phyloP scores from a whole-genome alignment of 2,113 vertebrate genomes.

The Corythornis madagascariensis region DNA sequence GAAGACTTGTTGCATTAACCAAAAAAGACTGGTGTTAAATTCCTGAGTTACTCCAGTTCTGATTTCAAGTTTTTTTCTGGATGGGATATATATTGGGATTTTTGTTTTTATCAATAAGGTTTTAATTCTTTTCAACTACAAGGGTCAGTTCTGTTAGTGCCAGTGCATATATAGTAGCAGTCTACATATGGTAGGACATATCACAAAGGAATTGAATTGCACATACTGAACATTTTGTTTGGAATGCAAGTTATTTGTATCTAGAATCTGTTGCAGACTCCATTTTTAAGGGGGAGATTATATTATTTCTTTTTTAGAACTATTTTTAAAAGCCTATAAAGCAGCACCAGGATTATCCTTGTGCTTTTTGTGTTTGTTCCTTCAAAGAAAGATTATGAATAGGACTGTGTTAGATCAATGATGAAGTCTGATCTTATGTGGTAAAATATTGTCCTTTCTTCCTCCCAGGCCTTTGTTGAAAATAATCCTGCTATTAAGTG shows the following conservation, averaged over 20 bases:
- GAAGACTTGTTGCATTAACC: not conserved
- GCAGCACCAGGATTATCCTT: not conserved
- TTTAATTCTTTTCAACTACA: not conserved
- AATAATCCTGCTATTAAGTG: constrained; percentile 98
- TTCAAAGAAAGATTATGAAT: not conserved
- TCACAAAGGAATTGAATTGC: not conserved
- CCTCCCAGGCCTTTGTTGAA: constrained; percentile 93
- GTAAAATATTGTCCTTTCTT: constrained; percentile 39
- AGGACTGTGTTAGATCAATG: not conserved
- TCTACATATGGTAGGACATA: not conserved
- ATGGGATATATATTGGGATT: not conserved
- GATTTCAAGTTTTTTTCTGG: not conserved
- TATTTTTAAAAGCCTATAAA: not conserved
- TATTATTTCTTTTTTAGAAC: not conserved
- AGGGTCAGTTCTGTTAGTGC: not conserved
- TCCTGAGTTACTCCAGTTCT: not conserved
- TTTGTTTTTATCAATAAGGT: not conserved
- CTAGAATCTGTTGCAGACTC: not conserved
- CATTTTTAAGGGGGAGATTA: not conserved
- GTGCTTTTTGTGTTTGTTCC: not conserved
- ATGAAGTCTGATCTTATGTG: not conserved
- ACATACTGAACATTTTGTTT: not conserved
- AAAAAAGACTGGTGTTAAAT: not conserved
- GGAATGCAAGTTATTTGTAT: not conserved
- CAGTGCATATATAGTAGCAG: not conserved